Conservation (phyloP, 2,888 invertebrate genomes). For the Margaritifera margaritifera region DNA sequence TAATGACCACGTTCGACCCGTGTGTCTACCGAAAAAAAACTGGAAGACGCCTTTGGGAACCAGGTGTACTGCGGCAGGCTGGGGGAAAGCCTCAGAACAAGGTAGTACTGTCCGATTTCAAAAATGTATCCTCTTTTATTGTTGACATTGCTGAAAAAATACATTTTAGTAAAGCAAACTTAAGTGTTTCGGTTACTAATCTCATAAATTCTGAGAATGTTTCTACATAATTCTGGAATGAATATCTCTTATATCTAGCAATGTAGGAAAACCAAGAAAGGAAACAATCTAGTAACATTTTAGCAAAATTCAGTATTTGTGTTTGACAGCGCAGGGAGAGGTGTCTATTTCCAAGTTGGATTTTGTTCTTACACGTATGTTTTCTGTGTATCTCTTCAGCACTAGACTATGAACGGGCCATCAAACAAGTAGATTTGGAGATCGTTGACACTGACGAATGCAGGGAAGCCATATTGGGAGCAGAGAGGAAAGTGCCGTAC, state of each 20-base stretch:
- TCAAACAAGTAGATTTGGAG: slow-evolving; percentile 55
- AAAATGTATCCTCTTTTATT: no score
- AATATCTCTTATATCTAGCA: no score
- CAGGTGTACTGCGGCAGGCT: slow-evolving; percentile 58
- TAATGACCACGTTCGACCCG: slow-evolving; percentile 60
- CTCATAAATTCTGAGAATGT: no score
- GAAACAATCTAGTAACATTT: no score
- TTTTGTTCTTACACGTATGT: no score
- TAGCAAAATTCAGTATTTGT: no score
- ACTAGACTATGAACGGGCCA: slow-evolving; percentile 48
- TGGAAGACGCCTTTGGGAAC: slow-evolving; percentile 47
- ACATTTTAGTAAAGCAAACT: neutral
- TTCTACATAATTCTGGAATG: no score
- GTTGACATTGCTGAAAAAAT: neutral
- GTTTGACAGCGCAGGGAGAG: no score
- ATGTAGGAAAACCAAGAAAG: no score
- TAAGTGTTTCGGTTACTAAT: neutral
- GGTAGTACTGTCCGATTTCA: slow-evolving; percentile 31
- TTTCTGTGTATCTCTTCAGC: slow-evolving; percentile 34
- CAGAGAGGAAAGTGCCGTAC: slow-evolving; percentile 45
- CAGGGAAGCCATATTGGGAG: slow-evolving; percentile 36
- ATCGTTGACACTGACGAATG: slow-evolving; percentile 50
- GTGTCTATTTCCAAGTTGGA: no score
- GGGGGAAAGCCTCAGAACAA: slow-evolving; percentile 52
- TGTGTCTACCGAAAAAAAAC: slow-evolving; percentile 50